Conservation (phyloP, 2,797 vertebrate genomes). For the Chelmon rostratus region DNA sequence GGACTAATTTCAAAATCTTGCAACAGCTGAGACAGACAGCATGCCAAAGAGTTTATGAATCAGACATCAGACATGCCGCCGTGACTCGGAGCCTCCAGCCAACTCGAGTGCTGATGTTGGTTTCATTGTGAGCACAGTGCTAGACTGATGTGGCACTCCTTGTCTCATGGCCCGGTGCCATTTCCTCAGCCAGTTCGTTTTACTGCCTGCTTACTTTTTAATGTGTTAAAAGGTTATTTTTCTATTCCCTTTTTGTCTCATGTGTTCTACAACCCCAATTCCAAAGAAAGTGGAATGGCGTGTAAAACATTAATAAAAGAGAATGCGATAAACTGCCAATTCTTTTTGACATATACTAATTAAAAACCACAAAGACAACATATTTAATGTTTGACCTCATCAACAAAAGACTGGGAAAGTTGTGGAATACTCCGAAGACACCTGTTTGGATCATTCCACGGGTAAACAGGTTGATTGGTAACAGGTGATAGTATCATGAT, state of each 20-base stretch:
- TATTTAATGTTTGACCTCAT: no score
- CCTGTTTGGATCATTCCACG: no score
- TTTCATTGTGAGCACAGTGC: background rate
- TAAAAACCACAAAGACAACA: no score
- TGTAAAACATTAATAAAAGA: no score
- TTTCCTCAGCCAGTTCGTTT: background rate
- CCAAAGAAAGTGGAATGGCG: no score
- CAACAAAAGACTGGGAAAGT: no score
- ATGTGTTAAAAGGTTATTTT: background rate
- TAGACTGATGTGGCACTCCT: slow-evolving; percentile 7
- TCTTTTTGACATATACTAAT: no score
- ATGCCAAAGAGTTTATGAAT: background rate
- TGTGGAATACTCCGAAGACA: no score
- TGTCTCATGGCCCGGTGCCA: background rate
- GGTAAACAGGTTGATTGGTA: no score
- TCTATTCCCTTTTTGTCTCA: background rate
- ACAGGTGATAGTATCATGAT: no score
- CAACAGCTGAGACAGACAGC: background rate
- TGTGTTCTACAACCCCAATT: no score
- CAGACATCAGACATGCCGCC: slow-evolving; percentile 10
- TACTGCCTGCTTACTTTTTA: slow-evolving; percentile 3
- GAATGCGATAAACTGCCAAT: no score
- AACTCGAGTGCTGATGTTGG: background rate
- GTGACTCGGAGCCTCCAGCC: background rate
- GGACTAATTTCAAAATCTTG: background rate